Evolutionary conservation across 2,113 vertebrate species (phyloP), one percentile per base, ranked within the genome.

Genomic region (Oreotrochilus melanogaster): DNA sequence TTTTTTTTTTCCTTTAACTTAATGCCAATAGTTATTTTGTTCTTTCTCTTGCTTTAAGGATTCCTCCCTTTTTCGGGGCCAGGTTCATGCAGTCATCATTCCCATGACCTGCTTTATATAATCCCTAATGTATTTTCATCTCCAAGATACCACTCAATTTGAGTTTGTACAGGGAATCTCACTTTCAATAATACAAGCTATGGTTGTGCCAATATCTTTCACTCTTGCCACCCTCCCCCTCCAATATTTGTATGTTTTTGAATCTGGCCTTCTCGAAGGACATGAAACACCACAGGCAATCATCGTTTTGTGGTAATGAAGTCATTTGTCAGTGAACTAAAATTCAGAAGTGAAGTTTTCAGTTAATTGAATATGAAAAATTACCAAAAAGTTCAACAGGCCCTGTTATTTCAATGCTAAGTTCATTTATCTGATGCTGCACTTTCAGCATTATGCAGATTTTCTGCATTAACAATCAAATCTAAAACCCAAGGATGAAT

Each of bases 391-490:
- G 18, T 70, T 19, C 51, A 83, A 47, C 47, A 78, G 54, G 28
- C 25, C 31, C 23, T 84, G 58, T 37, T 92, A 42, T 28, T 76
- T 85, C 72, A 14, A 82, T 70, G 53, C 54, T 28, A 64, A 67
- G 11, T 81, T 84, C 7, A 86, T 60, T n/a, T 78, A 62, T 62
- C 83, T 88, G 51, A 71, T 25, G 51, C 28, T 70, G 45, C 19
- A 50, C 30, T 83, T 43, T 66, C 51, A 62, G 14, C n/a, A 30
- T 90, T 70, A 83, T 35, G 35, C 31, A 74, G 33, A 51, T 84
- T 93, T 95, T 88, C 28, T 86, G 25, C 73, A 57, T 78, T 89
- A 78, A 81, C 39, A 95, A 70, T 61, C 21, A 54, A 88, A 37
- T 53, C 25, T 45, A 58, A 86, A 80, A 71, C 12, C 0, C 16